Percentiles rank a stretch among this genome's conserved stretches.
Conservation (phyloP, 2,113 vertebrate species). For the Peromyscus maniculatus region DNA sequence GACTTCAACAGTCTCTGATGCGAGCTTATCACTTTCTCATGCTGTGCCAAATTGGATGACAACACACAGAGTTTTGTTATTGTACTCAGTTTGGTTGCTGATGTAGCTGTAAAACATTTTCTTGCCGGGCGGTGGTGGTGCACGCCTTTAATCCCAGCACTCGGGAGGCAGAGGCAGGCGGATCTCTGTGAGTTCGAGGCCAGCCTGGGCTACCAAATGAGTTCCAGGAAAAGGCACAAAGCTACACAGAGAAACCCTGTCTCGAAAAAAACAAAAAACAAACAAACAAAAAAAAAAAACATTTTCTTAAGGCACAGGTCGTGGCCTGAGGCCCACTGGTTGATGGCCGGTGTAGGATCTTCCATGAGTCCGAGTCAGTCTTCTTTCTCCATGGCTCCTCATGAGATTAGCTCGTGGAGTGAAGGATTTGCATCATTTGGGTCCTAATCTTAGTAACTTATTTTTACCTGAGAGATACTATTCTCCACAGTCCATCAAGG, state of each 20-base stretch:
- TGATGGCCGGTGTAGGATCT: neutral
- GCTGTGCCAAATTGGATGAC: neutral
- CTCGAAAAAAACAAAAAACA: too few relatives aligned
- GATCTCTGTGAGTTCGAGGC: too few relatives aligned
- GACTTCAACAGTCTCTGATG: neutral
- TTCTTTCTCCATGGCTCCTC: neutral
- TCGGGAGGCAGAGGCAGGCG: too few relatives aligned
- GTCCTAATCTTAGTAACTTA: constrained; percentile 2
- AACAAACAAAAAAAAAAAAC: too few relatives aligned
- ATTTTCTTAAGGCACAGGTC: neutral
- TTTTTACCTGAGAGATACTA: constrained; percentile 54
- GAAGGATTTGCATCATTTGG: neutral
- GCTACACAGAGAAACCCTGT: too few relatives aligned
- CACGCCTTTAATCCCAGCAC: too few relatives aligned
- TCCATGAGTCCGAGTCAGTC: neutral
- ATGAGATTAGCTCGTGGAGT: neutral
- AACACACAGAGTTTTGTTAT: neutral
- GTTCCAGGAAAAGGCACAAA: too few relatives aligned
- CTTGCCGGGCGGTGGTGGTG: too few relatives aligned
- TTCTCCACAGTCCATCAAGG: constrained; percentile 1
- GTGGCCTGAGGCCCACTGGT: neutral
- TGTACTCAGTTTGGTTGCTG: neutral
- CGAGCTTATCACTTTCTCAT: neutral
- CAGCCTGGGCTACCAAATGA: too few relatives aligned
- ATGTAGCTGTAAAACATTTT: neutral